phyloP scores from a whole-genome alignment of 2,888 invertebrate genomes.

The Geotrupes spiniger region DNA sequence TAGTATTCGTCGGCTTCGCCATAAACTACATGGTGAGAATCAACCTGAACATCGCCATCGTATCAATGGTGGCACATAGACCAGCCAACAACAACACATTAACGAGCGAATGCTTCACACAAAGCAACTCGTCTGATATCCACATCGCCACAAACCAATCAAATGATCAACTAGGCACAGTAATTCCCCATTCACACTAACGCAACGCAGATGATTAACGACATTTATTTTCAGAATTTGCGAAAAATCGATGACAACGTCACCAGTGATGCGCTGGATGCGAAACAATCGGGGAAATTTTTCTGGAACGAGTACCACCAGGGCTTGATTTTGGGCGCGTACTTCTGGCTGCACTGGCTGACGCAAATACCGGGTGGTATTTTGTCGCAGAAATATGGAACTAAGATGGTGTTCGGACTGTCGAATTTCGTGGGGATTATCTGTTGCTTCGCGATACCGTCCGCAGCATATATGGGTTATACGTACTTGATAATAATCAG shows the following conservation, averaged over 20 bases:
- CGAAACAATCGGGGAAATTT: conserved; percentile 37
- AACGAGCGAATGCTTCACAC: conserved; percentile 11
- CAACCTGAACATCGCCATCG: conserved; percentile 66
- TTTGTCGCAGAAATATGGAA: conserved; percentile 66
- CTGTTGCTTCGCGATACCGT: conserved; percentile 64
- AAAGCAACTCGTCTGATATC: not conserved
- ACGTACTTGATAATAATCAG: conserved; percentile 59
- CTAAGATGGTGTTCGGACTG: conserved; percentile 67
- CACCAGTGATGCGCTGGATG: not conserved
- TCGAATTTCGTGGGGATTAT: conserved; percentile 63
- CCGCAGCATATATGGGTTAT: conserved; percentile 59
- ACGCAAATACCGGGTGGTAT: conserved; percentile 72
- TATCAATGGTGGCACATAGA: conserved; percentile 57
- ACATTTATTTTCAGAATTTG: not conserved
- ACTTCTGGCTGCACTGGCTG: conserved; percentile 71
- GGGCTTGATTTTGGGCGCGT: conserved; percentile 63
- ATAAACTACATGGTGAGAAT: conserved; percentile 68
- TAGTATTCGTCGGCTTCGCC: conserved; percentile 64
- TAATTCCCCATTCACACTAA: not conserved
- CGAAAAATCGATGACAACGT: not conserved
- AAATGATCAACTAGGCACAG: too few relatives aligned
- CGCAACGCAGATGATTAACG: not conserved
- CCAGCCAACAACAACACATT: conserved; percentile 19
- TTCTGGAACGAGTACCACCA: conserved; percentile 66
- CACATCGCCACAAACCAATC: conserved; percentile 4